These are phyloP conservation scores for Perca flavescens DNA, from an alignment of 2,113 vertebrate species.

Conservation along the genomic window DNA sequence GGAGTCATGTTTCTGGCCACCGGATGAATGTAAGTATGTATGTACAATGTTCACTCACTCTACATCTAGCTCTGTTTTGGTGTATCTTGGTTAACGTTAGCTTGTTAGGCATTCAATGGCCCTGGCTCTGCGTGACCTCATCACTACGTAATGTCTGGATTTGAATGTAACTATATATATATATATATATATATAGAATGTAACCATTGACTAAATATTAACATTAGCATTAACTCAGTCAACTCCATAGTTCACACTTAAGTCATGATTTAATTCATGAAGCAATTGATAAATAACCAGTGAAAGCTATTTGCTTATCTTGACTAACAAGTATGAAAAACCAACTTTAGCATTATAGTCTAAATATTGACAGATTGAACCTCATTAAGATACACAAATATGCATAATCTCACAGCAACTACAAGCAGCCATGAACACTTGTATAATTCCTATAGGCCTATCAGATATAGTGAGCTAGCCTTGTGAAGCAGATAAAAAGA, in stretches of 20 bases:
- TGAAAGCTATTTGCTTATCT: no score
- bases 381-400: not conserved
- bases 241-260: no score
- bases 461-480: not conserved
- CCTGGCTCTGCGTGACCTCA: not conserved
- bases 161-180: no score
- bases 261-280: no score
- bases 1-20: not conserved
- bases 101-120: no score
- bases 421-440: not conserved
- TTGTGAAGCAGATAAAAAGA: not conserved
- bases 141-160: no score
- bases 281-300: no score
- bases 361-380: not conserved
- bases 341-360: not conserved
- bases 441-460: not conserved
- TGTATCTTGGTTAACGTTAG: not conserved
- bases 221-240: no score
- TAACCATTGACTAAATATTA: no score
- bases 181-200: no score
- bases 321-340: not conserved
- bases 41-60: not conserved
- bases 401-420: not conserved
- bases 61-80: not conserved
- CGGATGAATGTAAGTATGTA: slow-evolving; percentile 13